phyloP scores from a whole-genome alignment of 2,113 vertebrate genomes.

The Ceyx melanurus region DNA sequence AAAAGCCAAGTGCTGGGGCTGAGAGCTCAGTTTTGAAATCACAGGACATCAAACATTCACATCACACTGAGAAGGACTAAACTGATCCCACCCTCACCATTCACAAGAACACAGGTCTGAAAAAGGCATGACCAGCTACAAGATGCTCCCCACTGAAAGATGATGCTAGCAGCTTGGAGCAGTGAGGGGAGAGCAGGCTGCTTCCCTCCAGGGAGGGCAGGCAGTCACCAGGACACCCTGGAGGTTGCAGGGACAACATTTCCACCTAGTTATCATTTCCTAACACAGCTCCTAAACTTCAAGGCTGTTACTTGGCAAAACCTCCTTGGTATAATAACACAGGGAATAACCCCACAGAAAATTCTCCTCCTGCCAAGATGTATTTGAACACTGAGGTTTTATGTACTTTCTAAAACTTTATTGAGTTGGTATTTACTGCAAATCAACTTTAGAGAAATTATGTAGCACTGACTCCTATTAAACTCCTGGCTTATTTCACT shows the following conservation, averaged over 20 bases:
- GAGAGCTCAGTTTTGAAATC: constrained; percentile 37
- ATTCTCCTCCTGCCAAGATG: background rate
- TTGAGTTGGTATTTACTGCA: background rate
- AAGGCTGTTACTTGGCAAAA: background rate
- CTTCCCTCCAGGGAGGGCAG: background rate
- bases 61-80: background rate
- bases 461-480: background rate
- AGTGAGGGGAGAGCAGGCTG: background rate
- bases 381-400: background rate
- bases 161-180: background rate
- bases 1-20: background rate
- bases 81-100: background rate
- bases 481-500: background rate
- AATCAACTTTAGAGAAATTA: background rate
- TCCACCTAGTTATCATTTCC: background rate
- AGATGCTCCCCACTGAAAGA: background rate
- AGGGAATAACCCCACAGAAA: background rate
- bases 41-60: background rate
- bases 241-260: background rate
- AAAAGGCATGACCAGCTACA: background rate
- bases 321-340: background rate
- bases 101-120: background rate
- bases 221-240: background rate
- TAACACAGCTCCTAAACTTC: background rate
- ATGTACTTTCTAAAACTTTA: background rate